phyloP scores from a whole-genome alignment of 2,797 vertebrate genomes.

The Synanceia verrucosa region DNA sequence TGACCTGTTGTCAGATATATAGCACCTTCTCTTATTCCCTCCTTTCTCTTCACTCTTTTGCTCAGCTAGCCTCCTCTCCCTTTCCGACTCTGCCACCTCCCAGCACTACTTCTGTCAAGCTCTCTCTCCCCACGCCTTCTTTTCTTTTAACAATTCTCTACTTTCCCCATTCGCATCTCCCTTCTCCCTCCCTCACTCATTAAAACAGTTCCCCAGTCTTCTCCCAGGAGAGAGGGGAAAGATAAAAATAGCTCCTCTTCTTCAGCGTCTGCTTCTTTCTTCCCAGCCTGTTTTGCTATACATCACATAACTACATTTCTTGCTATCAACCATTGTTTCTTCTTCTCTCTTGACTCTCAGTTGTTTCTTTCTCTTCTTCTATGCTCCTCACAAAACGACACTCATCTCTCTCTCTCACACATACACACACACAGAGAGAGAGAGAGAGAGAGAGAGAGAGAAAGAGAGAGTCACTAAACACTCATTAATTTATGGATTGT shows the following conservation, averaged over 20 bases:
- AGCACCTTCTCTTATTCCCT: slow-evolving; percentile 8
- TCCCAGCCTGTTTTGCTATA: slow-evolving; percentile 49
- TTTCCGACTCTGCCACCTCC: slow-evolving; percentile 10
- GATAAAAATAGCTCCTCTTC: slow-evolving; percentile 80
- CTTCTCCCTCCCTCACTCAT: slow-evolving; percentile 63
- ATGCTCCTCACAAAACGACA: background rate
- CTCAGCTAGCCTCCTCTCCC: background rate
- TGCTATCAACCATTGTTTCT: slow-evolving; percentile 46
- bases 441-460: too few species aligned
- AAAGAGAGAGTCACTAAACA: too few species aligned
- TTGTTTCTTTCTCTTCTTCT: slow-evolving; percentile 1
- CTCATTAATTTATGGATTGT: background rate
- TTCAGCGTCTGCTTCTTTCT: slow-evolving; percentile 45
- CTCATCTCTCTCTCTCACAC: background rate
- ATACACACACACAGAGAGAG: background rate
- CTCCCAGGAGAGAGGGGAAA: slow-evolving; percentile 62
- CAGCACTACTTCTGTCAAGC: slow-evolving; percentile 23
- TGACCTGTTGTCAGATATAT: slow-evolving; percentile 22
- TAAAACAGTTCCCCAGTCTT: slow-evolving; percentile 70
- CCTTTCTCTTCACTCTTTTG: background rate
- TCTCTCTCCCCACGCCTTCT: slow-evolving; percentile 26
- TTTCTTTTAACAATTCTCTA: slow-evolving; percentile 51
- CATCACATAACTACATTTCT: slow-evolving; percentile 69
- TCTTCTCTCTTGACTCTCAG: slow-evolving; percentile 15
- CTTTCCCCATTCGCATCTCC: slow-evolving; percentile 47